Conservation (phyloP, 2,797 vertebrate genomes). For the Luscinia luscinia region DNA sequence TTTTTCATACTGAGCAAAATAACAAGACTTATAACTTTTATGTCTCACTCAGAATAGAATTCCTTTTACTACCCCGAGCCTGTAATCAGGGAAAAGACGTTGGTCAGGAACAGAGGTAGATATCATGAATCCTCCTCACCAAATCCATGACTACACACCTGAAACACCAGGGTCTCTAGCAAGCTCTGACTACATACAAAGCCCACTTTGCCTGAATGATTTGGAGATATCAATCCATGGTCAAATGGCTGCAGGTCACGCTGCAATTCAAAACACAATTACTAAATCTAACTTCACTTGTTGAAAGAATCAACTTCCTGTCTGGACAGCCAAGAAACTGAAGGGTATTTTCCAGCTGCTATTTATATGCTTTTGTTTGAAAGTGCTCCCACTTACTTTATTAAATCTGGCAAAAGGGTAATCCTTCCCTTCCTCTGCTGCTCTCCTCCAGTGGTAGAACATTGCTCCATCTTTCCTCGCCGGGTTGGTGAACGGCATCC, state of each 20-base stretch:
- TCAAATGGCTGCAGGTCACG: neutral
- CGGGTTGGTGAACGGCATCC: slow-evolving; percentile 98
- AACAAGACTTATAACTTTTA: slow-evolving; percentile 17
- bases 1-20: slow-evolving; percentile 31
- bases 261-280: neutral
- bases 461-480: slow-evolving; percentile 96
- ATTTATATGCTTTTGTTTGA: neutral
- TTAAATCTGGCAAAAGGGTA: slow-evolving; percentile 98
- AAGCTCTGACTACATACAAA: neutral
- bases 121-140: neutral
- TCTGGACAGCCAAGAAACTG: neutral
- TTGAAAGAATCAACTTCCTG: neutral
- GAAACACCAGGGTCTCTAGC: neutral
- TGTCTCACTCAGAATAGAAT: neutral
- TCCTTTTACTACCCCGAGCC: neutral
- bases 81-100: neutral
- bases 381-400: slow-evolving; percentile 82
- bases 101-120: neutral
- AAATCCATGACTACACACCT: neutral
- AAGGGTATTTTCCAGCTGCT: slow-evolving; percentile 36
- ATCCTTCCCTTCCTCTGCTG: slow-evolving; percentile 96
- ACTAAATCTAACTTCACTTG: neutral
- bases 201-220: neutral
- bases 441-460: slow-evolving; percentile 98
- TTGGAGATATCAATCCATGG: neutral